Percentiles rank a stretch among this genome's conserved stretches.
Conservation (phyloP, 1,140 invertebrate genomes). For the Lasaia peninsularis region DNA sequence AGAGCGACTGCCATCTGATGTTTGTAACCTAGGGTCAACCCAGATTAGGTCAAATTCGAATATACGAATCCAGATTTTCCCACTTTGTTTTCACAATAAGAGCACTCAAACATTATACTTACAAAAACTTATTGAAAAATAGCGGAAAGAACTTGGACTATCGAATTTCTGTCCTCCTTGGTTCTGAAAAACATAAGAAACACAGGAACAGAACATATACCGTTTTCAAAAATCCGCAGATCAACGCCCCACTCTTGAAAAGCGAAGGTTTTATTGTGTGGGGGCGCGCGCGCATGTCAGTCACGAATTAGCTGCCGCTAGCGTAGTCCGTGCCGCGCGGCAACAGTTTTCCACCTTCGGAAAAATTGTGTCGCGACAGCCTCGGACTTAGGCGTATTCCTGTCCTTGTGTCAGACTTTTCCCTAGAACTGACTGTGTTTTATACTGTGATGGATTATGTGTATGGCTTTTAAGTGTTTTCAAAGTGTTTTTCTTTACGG, state of each 20-base stretch:
- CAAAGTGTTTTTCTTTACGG: constrained; percentile 47
- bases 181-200: constrained; percentile 1
- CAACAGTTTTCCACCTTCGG: constrained; percentile 60
- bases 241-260: constrained; percentile 51
- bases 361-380: constrained; percentile 70
- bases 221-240: constrained; percentile 42
- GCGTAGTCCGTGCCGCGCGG: constrained; percentile 56
- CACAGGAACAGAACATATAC: constrained; percentile 27
- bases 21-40: too few relatives aligned
- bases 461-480: constrained; percentile 64
- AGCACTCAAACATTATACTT: too few relatives aligned
- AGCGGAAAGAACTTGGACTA: too few relatives aligned
- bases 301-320: constrained; percentile 50
- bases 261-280: constrained; percentile 62
- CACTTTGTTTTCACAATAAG: too few relatives aligned
- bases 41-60: too few relatives aligned
- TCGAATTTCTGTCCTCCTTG: too few relatives aligned
- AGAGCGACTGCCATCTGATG: too few relatives aligned
- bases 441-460: constrained; percentile 56
- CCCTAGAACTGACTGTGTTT: constrained; percentile 29
- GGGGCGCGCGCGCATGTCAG: constrained; percentile 45
- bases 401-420: constrained; percentile 29
- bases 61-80: too few relatives aligned
- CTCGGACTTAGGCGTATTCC: constrained; percentile 27
- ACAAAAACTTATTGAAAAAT: too few relatives aligned